Base-by-base conservation (phyloP, 2,113 vertebrate species). In the Sapajus apella region DNA sequence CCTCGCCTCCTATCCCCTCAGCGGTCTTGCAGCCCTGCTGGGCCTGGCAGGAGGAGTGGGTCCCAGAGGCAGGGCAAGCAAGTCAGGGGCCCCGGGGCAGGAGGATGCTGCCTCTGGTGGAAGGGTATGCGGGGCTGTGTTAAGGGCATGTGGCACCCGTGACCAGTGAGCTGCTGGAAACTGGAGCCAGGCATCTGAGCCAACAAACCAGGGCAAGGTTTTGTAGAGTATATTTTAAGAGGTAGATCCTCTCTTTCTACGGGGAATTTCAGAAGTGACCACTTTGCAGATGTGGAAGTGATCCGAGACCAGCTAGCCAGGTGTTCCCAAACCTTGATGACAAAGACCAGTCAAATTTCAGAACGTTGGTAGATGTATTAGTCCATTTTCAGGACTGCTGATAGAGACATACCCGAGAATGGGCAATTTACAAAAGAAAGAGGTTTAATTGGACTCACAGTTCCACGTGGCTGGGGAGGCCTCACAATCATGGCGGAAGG, bases 91-190 rank as follows among this genome's bases (percentile, higher is more conserved):
- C 14, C 6, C 0, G 0, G 25, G 58, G n/a, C 32, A n/a, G 35
- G 87, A 68, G 43, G 43, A 43, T 27, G 23, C 58, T 12, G 16
- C 40, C 50, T 47, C 23, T 0, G 0, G 30, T 10, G 30, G 81
- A 17, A 68, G 25, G 35, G 30, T 35, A 6, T 52, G 25, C 11
- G 6, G 32, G 30, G 18, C 10, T 11, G 10, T 9, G 8, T 18
- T 23, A 37, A 47, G 83, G 68, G 20, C 2, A 9, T 11, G 2
- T 1, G 0, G 21, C 25, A 30, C 32, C 13, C 5, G 1, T 43
- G 89, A 64, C 47, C 23, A 0, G 13, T 2, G 35, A 30, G 40
- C 32, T 72, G 75, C 17, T 77, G 75, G 45, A 56, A 43, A n/a
- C 14, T 30, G 8, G 75, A 81, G n/a, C 73, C 45, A 35, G 64